Base-by-base conservation (phyloP, 1,140 invertebrate species). In the Drosophila seguyi region DNA sequence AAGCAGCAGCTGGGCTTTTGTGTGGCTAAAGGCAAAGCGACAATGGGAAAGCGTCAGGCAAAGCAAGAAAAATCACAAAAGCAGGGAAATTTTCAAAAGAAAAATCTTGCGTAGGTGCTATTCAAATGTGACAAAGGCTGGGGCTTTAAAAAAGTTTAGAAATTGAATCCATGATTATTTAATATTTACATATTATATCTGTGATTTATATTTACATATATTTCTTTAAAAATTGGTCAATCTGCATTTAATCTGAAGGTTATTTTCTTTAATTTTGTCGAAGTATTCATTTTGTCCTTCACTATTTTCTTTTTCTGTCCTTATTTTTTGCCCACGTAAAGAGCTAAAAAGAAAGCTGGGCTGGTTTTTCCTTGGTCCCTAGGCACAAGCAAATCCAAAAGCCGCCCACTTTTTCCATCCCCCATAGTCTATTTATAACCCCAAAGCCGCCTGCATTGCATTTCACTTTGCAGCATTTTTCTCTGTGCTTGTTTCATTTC, bases 401-500 rank as follows among this genome's bases (percentile, higher is more conserved):
- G 25, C 39, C 25, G 1, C 22, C 62, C 62, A 39, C 44, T 6
- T 34, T 53, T 53, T 57, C 29, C 59, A 50, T 27, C 20, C 45
- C 31, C 18, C 16, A 22, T 22, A 48, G 69, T 75, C 73, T 76
- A 75, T 75, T 75, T 75, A 66, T 76, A 75, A 44, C 36, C 36
- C 52, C 47, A 55, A 39, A 44, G 31, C 57, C 57, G 36, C 50
- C 45, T 31, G 53, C 55, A 50, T 77, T 57, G 57, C 56, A 59
- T 63, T 55, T 73, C 66, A 72, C 66, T 72, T 71, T 39, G 67
- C 77, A 68, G 79, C 79, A 56, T 59, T 55, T 55, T 55, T 58
- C 55, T 59, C 65, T 67, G 82, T 38, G 47, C 81, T 77, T 74
- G 57, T 85, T 86, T 74, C 81, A 86, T 85, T 85, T 86, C 67